Conservation (phyloP, 2,113 vertebrate species). For the Acanthisitta chloris region DNA sequence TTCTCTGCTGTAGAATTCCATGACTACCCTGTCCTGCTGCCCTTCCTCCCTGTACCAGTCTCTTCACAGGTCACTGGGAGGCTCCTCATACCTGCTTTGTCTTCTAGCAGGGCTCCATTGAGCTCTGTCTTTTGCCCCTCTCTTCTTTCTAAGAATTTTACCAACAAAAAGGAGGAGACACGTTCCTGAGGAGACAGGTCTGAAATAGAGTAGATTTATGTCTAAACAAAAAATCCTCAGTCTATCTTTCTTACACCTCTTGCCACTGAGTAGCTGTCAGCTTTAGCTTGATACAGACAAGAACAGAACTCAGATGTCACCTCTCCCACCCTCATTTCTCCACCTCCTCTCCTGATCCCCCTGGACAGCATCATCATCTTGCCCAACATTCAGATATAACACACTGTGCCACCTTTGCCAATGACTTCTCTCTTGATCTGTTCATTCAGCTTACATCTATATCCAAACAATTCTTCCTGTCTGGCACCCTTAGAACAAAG, state of each 20-base stretch:
- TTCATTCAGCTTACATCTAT: not conserved
- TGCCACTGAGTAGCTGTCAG: not conserved
- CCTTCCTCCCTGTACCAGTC: not conserved
- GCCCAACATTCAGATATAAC: not conserved
- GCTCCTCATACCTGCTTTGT: not conserved
- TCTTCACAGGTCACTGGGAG: not conserved
- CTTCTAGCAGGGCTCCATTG: not conserved
- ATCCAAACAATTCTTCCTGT: not conserved
- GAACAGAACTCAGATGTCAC: not conserved
- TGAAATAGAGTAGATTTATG: not conserved
- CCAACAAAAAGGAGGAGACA: too few species aligned
- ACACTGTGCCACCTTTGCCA: not conserved
- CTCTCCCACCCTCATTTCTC: not conserved
- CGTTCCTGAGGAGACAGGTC: not conserved
- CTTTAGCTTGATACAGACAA: not conserved
- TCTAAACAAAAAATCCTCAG: not conserved
- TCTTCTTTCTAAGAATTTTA: not conserved
- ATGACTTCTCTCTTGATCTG: not conserved
- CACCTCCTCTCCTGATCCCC: not conserved
- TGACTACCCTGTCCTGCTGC: not conserved
- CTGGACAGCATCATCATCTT: not conserved
- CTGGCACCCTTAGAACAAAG: not conserved
- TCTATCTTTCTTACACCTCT: not conserved
- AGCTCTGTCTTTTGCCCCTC: not conserved
- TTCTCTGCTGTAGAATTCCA: not conserved